Evolutionary conservation across 2,113 vertebrate species (phyloP).

Genomic region (Orcinus orca): DNA sequence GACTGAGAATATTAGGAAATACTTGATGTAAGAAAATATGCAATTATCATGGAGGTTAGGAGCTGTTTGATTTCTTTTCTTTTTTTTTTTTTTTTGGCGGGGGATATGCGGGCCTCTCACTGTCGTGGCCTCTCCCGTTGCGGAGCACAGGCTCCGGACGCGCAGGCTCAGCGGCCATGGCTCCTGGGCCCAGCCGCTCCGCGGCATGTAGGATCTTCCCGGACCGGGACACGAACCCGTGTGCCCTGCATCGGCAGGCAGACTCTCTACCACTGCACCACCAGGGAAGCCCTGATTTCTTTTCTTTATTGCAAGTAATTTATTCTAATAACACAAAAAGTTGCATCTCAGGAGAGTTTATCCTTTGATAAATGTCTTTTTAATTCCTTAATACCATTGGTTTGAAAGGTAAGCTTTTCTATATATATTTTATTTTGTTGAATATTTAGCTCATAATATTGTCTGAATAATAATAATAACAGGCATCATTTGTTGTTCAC

Average conservation of each 20-base stretch:
- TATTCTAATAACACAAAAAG: conserved; percentile 34
- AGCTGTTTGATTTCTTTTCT: conserved; percentile 49
- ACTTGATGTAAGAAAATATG: conserved; percentile 25
- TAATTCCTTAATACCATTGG: background rate
- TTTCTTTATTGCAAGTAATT: conserved; percentile 47
- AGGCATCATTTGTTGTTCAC: background rate
- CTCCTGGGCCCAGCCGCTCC: too few relatives aligned
- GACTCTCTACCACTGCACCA: too few relatives aligned
- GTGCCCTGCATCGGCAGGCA: too few relatives aligned
- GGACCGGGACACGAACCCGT: too few relatives aligned
- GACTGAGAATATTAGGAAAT: background rate
- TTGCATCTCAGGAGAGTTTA: background rate
- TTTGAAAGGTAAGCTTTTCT: background rate
- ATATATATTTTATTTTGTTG: background rate
- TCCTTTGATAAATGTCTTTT: background rate
- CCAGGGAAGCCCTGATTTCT: background rate
- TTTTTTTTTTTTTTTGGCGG: conserved; percentile 42
- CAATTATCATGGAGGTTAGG: conserved; percentile 35
- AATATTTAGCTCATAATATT: background rate
- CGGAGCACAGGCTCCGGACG: too few relatives aligned
- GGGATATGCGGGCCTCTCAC: too few relatives aligned
- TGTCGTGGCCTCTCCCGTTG: too few relatives aligned
- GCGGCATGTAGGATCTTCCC: too few relatives aligned
- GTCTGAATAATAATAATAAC: background rate
- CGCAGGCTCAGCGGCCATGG: too few relatives aligned